Percentiles rank a stretch among this genome's conserved stretches.
phyloP scores from a whole-genome alignment of 2,113 vertebrate species.

The Plectropomus leopardus region DNA sequence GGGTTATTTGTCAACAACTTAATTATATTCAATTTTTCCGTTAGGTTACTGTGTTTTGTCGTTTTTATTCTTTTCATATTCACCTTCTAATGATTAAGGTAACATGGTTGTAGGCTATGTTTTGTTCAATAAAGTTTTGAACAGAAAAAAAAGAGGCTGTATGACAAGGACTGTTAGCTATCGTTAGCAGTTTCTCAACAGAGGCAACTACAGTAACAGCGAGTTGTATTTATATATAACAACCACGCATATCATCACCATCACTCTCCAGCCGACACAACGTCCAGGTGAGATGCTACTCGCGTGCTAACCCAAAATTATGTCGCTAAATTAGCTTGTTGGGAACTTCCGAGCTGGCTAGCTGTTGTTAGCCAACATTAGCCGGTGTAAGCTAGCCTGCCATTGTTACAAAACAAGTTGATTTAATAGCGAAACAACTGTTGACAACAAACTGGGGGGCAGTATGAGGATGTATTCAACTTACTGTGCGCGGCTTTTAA shows the following conservation, averaged over 20 bases:
- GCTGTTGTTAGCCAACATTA: constrained; percentile 66
- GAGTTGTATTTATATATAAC: not conserved
- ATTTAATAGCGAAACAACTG: not conserved
- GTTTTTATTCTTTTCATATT: not conserved
- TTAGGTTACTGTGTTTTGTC: not conserved
- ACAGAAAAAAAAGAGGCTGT: constrained; percentile 5
- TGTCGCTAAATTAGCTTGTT: constrained; percentile 3
- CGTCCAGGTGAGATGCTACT: constrained; percentile 57
- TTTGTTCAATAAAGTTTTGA: constrained; percentile 67
- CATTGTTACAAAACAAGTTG: constrained; percentile 40
- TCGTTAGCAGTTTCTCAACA: constrained; percentile 33
- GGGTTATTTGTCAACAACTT: too few relatives aligned
- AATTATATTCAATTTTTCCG: not conserved
- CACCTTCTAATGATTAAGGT: not conserved
- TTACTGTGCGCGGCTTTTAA: not conserved
- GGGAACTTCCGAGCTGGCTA: constrained; percentile 60
- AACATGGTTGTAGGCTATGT: not conserved
- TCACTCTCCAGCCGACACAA: constrained; percentile 1
- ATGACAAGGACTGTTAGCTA: constrained; percentile 22
- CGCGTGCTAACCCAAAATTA: not conserved
- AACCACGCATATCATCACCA: rapidly evolving
- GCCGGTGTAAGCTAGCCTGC: constrained; percentile 39
- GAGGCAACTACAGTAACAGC: constrained; percentile 11
- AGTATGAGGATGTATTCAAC: not conserved
- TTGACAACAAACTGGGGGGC: not conserved